Base-by-base conservation (phyloP, 1,140 invertebrate species). In the Drosophila miranda region DNA sequence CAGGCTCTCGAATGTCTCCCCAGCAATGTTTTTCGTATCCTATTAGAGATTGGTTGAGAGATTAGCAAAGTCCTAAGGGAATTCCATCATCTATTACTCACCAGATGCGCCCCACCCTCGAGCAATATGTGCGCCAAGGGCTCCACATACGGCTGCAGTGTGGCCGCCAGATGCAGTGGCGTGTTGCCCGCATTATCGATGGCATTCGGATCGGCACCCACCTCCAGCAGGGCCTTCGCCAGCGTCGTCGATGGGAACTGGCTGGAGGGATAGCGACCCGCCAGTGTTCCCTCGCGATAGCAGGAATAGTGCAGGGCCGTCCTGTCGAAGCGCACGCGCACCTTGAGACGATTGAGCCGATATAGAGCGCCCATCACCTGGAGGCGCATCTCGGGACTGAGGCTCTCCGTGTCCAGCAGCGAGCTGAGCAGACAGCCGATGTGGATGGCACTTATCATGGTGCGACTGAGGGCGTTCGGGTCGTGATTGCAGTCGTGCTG, bases 221-320 rank as follows among this genome's bases (percentile, higher is more conserved):
- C 95, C 74, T 95, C 94, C 53, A 98, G 91, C 61, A 99, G 92
- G 45, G 97, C 94, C 70, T 94, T 93, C 1, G 96, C 94, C 49
- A 98, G 93, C 51, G 95, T 93, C 21, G 93, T 89, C 2, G 95
- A 94, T 1, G 96, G 96, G 82, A 97, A 96, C 71, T 94, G 93
- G 90, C 95, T 95, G 34, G 95, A 93, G 26, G 95, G 93, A 92
- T 96, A 96, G 62, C 94, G 93, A 45, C 93, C 93, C 51, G 94
- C 90, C 63, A 95, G 89, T 4, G 91, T 89, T 46, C 90, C 92
- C 77, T 93, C 92, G 34, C 93, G 91, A 74, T 93, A 94, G 89
- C 96, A 96, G 28, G 96, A 96, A 70, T 98, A 93, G 92, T 98
- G 97, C 51, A 98, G 91, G 6, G 95, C 93, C n/a, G 95, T 95